Evolutionary conservation across 2,888 invertebrate genomes (phyloP).

Genomic region (Cryptocheilus praepositus): DNA sequence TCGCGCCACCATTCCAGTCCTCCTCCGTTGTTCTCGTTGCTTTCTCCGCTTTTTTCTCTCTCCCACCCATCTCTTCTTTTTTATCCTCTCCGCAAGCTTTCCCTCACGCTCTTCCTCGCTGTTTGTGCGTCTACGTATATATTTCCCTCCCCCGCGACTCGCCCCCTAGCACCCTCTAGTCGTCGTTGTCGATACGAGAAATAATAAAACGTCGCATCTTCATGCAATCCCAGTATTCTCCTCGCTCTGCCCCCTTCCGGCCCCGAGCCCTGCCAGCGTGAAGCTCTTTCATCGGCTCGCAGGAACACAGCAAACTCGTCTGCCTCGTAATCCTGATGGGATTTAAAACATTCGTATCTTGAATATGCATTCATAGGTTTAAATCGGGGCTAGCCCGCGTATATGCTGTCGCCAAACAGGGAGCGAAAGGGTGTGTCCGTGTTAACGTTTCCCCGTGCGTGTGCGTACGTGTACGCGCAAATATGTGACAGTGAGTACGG

Average conservation of each 20-base stretch:
- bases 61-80: constrained; percentile 25
- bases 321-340: constrained; percentile 64
- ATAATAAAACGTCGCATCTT: constrained; percentile 62
- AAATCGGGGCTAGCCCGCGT: constrained; percentile 48
- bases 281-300: constrained; percentile 16
- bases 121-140: constrained; percentile 34
- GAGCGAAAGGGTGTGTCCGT: constrained; percentile 29
- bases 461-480: neutral
- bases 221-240: constrained; percentile 21
- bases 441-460: neutral
- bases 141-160: constrained; percentile 34
- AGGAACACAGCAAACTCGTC: constrained; percentile 35
- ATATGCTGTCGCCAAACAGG: constrained; percentile 42
- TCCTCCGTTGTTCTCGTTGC: constrained; percentile 51
- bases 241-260: neutral
- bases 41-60: constrained; percentile 47
- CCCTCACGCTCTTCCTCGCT: constrained; percentile 42
- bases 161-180: constrained; percentile 24
- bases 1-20: constrained; percentile 22
- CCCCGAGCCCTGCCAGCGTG: constrained; percentile 5
- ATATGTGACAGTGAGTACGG: constrained; percentile 24
- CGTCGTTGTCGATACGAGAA: constrained; percentile 66
- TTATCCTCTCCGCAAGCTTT: constrained; percentile 47
- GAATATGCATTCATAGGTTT: constrained; percentile 69
- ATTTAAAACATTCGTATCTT: constrained; percentile 73